These are phyloP conservation scores for Trematomus loennbergii DNA, from an alignment of 2,113 vertebrate species.

Conservation along the genomic window DNA sequence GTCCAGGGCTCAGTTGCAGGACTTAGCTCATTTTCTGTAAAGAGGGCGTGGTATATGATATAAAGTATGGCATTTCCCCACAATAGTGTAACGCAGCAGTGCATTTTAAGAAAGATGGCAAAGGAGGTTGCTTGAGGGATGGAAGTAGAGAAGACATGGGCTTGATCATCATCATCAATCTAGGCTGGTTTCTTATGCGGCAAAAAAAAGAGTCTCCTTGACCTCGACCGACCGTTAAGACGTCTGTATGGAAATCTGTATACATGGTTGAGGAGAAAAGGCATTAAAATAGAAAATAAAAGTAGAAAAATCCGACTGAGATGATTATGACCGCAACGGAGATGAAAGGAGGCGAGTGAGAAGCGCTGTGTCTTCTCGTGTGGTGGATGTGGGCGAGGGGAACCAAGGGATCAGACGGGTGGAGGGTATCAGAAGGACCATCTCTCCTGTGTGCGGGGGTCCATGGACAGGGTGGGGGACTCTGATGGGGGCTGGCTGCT, in stretches of 20 bases:
- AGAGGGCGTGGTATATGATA: constrained; percentile 29
- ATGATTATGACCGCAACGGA: constrained; percentile 63
- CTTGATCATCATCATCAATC: constrained; percentile 42
- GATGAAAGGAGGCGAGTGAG: constrained; percentile 52
- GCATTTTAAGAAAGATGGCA: constrained; percentile 56
- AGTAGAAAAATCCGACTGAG: constrained; percentile 54
- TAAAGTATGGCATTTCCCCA: constrained; percentile 53
- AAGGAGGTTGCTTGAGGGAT: constrained; percentile 20
- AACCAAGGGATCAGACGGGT: constrained; percentile 34
- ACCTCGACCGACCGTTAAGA: constrained; percentile 55
- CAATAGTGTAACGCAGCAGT: constrained; percentile 61
- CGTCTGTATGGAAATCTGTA: constrained; percentile 36
- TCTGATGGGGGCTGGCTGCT: constrained; percentile 84
- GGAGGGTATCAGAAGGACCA: constrained; percentile 92
- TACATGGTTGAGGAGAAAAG: constrained; percentile 59
- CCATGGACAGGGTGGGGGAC: constrained; percentile 85
- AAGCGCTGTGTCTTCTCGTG: constrained; percentile 46
- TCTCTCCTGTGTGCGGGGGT: constrained; percentile 89
- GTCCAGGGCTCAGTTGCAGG: constrained; percentile 65
- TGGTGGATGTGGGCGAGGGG: constrained; percentile 49
- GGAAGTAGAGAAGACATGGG: constrained; percentile 28
- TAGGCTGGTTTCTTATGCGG: constrained; percentile 47
- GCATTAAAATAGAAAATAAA: constrained; percentile 68
- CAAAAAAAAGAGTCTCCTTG: constrained; percentile 26
- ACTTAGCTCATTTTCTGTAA: constrained; percentile 26